Evolutionary conservation across 2,888 invertebrate species (phyloP).

Genomic region (Glaucopsyche alexis): DNA sequence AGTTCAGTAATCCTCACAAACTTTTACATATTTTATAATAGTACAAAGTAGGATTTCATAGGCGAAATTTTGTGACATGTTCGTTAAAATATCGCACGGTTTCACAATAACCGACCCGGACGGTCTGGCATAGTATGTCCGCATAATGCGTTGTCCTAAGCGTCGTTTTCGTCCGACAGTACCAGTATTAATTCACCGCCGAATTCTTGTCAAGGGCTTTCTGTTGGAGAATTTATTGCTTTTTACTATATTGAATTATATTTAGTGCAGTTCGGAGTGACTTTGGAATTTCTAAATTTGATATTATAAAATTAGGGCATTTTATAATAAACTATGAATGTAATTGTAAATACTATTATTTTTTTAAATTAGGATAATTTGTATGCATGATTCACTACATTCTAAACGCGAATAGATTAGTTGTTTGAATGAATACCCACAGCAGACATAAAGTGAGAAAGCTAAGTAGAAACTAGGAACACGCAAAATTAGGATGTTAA

Average conservation of each 20-base stretch:
- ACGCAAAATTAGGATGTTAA: no score
- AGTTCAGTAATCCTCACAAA: no score
- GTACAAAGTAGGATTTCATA: no score
- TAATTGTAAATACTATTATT: no score
- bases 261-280: neutral
- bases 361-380: no score
- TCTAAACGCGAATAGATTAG: no score
- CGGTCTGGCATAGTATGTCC: slow-evolving; percentile 44
- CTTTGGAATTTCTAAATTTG: neutral
- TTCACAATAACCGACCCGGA: slow-evolving; percentile 36
- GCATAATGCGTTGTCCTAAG: slow-evolving; percentile 40
- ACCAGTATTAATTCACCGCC: slow-evolving; percentile 49
- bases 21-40: no score
- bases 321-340: no score
- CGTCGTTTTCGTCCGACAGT: slow-evolving; percentile 53
- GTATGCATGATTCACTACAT: no score
- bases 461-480: no score
- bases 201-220: slow-evolving; percentile 39
- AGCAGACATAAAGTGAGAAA: no score
- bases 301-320: neutral
- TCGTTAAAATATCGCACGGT: slow-evolving; percentile 32
- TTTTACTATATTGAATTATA: slow-evolving; percentile 24
- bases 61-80: neutral
- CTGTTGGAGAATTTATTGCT: slow-evolving; percentile 31
- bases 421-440: no score